Conservation (phyloP, 2,113 vertebrate genomes). For the Hylia prasina region DNA sequence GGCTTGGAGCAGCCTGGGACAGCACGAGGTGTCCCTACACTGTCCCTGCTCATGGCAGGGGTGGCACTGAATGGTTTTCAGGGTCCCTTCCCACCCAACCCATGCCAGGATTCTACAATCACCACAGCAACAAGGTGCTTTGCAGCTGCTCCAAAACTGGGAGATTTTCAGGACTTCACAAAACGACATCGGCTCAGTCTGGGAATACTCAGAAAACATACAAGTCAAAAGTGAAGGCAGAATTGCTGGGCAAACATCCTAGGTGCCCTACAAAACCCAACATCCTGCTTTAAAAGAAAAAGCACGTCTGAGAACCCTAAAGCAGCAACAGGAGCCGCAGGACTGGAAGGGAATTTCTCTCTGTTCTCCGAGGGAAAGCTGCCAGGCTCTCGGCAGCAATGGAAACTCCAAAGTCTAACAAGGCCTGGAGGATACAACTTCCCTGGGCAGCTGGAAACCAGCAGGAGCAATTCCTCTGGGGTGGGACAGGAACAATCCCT, state of each 20-base stretch:
- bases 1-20: neutral
- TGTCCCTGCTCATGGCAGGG: neutral
- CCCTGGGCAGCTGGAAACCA: neutral
- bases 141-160: neutral
- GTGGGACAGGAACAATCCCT: neutral
- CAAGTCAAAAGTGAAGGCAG: neutral
- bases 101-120: neutral
- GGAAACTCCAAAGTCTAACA: neutral
- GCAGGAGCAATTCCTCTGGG: neutral
- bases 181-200: fast-evolving
- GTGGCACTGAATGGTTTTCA: fast-evolving
- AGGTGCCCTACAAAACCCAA: neutral
- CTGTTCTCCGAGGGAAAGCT: neutral
- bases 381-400: neutral
- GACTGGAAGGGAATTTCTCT: neutral
- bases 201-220: neutral
- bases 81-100: neutral
- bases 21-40: neutral
- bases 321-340: neutral
- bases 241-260: neutral
- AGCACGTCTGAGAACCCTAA: neutral
- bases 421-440: neutral
- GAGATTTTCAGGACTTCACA: neutral
- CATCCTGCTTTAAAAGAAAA: neutral
- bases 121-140: neutral